These are phyloP conservation scores for Luffia ferchaultella DNA, from an alignment of 2,888 invertebrate species.

Conservation along the genomic window DNA sequence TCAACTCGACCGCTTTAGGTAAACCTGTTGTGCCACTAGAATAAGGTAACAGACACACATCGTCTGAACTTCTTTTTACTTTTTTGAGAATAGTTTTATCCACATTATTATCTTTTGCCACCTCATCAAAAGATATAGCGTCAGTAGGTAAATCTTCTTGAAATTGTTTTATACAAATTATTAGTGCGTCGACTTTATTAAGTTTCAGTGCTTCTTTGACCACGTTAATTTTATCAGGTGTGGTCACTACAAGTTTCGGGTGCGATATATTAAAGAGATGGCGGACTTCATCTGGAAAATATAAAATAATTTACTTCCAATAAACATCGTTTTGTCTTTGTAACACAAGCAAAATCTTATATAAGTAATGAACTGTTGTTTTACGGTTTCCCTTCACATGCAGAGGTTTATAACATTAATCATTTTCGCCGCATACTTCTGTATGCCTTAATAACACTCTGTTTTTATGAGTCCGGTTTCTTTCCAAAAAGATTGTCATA, in stretches of 20 bases:
- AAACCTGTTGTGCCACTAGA: constrained; percentile 88
- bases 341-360: no score
- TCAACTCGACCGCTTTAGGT: constrained; percentile 76
- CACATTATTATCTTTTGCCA: constrained; percentile 48
- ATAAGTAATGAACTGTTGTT: no score
- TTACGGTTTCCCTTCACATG: no score
- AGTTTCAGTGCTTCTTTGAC: constrained; percentile 50
- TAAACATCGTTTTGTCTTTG: no score
- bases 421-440: no score
- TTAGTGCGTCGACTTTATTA: constrained; percentile 48
- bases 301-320: no score
- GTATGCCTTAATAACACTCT: no score
- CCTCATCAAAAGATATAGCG: constrained; percentile 68
- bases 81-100: constrained; percentile 53
- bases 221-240: constrained; percentile 42
- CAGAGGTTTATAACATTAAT: no score
- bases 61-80: constrained; percentile 45
- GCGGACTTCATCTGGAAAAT: constrained; percentile 66
- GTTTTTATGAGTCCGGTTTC: no score
- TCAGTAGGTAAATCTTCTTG: constrained; percentile 39
- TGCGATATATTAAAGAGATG: constrained; percentile 63
- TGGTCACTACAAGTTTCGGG: constrained; percentile 65
- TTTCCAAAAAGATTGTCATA: no score
- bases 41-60: constrained; percentile 75
- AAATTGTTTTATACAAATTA: constrained; percentile 38